Base-by-base conservation (phyloP, 2,888 invertebrate genomes). In the Pollenia amentaria region DNA sequence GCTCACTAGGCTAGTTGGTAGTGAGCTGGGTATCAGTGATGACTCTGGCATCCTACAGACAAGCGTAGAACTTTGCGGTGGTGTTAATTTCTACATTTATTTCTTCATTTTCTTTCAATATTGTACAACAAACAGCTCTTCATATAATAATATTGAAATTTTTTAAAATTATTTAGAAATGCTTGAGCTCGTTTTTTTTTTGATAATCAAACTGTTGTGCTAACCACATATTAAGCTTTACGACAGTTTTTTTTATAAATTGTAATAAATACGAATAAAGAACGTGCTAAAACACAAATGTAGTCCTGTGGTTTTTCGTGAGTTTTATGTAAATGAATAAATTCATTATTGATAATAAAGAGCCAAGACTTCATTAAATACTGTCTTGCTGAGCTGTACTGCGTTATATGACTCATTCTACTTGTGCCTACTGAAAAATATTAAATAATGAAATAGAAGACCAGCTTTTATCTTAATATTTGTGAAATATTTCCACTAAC, bases 251-350 rank as follows among this genome's bases (percentile, higher is more conserved):
- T 14, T 46, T 48, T 21, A 10, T 14, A 48, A 65, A 29, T 53
- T 55, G 0, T 16, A 12, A 1, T 29, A 42, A 42, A 55, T 11
- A 8, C 40, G 46, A 70, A 44, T n/a, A 11, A 29, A 79, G 48
- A 51, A 86, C 86, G 86, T 86, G 86, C 57, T 55, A 53, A 48
- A 55, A 48, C 12, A 3, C n/a, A 40, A 16, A 3, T 76, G 64
- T 51, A 53, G 38, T 18, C 86, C 83, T 84, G 86, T 72, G 83
- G 86, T 48, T 79, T 75, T 83, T 73, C 83, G 83, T 86, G 83
- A 18, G 40, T 51, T 64, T 53, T 21, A 42, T 42, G 29, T 3
- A 55, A 65, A 65, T 16, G 11, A 46, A 75, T 60, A 78, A 65
- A 67, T 29, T 44, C 11, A 21, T 73, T 72, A 65, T 62, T 11